Evolutionary conservation across 2,888 invertebrate genomes (phyloP).

Genomic region (Eucera pruinosa): DNA sequence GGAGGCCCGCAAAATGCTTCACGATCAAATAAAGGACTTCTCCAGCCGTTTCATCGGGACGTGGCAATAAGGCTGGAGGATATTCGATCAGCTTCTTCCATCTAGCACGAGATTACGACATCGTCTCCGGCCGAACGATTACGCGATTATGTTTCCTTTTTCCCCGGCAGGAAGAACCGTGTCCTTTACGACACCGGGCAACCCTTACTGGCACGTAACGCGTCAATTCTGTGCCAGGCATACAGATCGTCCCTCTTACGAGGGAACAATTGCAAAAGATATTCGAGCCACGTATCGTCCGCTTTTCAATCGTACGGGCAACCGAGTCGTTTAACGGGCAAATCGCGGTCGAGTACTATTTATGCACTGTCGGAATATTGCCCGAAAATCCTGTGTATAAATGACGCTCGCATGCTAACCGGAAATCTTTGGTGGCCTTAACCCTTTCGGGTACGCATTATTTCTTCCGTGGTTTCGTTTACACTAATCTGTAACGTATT

Average conservation of each 20-base stretch:
- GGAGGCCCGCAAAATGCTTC: neutral
- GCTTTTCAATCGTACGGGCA: conserved; percentile 57
- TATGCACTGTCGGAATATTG: conserved; percentile 22
- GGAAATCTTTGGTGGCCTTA: neutral
- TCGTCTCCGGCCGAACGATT: conserved; percentile 6
- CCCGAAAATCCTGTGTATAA: neutral
- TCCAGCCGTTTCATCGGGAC: conserved; percentile 22
- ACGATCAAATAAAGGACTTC: conserved; percentile 43
- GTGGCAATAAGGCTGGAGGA: conserved; percentile 29
- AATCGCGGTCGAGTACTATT: conserved; percentile 36
- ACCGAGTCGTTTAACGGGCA: conserved; percentile 23
- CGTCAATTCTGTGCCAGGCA: conserved; percentile 25
- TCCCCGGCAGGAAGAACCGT: neutral
- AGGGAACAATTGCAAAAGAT: conserved; percentile 3
- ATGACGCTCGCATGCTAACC: neutral
- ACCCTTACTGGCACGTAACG: conserved; percentile 26
- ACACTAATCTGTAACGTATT: no score
- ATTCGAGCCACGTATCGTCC: conserved; percentile 54
- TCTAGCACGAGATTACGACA: conserved; percentile 6
- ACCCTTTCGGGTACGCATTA: no score
- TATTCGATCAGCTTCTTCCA: conserved; percentile 29
- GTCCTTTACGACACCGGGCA: conserved; percentile 29
- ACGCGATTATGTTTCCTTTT: conserved; percentile 32
- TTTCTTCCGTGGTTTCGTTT: no score
- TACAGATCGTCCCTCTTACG: conserved; percentile 35